Evolutionary conservation across 2,888 invertebrate species (phyloP), one percentile per base, ranked within the genome.

Genomic region (Meta bourneti): DNA sequence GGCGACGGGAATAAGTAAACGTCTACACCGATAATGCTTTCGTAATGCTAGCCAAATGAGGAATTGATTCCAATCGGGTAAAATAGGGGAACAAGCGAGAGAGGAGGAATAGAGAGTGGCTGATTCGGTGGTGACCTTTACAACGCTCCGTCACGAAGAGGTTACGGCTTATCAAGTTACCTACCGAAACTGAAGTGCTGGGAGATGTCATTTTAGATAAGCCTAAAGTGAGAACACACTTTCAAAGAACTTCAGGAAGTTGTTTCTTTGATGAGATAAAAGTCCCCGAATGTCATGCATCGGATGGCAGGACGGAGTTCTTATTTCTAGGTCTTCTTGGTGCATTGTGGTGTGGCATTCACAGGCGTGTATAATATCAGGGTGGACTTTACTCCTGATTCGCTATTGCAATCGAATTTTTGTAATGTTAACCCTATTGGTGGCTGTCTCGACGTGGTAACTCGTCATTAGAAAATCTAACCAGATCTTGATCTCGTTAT

Each of bases 221-320:
- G 89, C 34, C 79, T 54, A 78, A 90, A 90, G 90, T 90, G 90
- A 80, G 90, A 90, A 85, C 90, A 90, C 84, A 80, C 84, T 90
- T 90, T 79, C 84, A 71, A 84, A 90, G 72, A 84, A 79, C 84
- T 79, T 90, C 74, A 89, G 89, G 82, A 83, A 89, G 83, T 89
- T 81, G 74, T 74, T 72, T 54, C 54, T 54, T n/a, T 52, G 80
- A 54, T 80, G 81, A 81, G 88, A 88, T 88, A 81, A 81, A 49
- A 78, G 85, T 52, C 49, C 72, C 78, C 70, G 19, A 71, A 34
- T 34, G 1, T 34, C n/a, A n/a, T n/a, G n/a, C n/a, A n/a, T n/a
- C n/a, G n/a, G n/a, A n/a, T n/a, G n/a, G n/a, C n/a, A n/a, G n/a
- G n/a, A n/a, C n/a, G n/a, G n/a, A n/a, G n/a, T n/a, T n/a, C n/a